These are phyloP conservation scores for Belonocnema kinseyi DNA, from an alignment of 1,140 invertebrate species.

Conservation along the genomic window DNA sequence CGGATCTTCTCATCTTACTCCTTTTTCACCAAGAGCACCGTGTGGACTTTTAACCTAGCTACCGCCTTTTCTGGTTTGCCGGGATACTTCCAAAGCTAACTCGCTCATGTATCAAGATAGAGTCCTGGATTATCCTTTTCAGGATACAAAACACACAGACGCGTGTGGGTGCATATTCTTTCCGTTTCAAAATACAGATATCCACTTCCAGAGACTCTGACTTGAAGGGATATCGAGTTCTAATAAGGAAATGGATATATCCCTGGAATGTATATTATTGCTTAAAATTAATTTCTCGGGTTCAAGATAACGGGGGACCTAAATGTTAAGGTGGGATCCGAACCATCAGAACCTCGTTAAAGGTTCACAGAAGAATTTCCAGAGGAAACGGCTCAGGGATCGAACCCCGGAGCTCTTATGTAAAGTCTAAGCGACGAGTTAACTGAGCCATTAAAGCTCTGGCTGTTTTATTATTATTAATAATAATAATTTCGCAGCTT, in stretches of 20 bases:
- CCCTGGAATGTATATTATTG: no score
- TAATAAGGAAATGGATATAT: neutral
- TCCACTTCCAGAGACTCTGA: neutral
- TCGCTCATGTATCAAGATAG: neutral
- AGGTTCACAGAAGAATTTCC: no score
- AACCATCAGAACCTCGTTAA: no score
- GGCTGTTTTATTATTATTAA: no score
- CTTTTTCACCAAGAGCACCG: neutral
- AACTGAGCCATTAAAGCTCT: no score
- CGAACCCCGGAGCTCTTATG: no score
- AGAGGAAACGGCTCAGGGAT: no score
- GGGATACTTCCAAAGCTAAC: neutral
- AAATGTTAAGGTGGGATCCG: no score
- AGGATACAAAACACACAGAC: neutral
- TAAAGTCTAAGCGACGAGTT: no score
- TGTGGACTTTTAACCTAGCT: slow-evolving; percentile 12
- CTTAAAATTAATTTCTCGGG: no score
- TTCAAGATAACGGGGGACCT: no score
- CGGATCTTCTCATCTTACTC: neutral
- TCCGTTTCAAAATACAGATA: neutral
- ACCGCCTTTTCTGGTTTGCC: neutral
- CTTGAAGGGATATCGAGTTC: neutral
- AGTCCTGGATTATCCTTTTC: neutral
- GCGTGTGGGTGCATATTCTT: neutral
- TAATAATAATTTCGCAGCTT: no score